These are phyloP conservation scores for Glaucopsyche alexis DNA, from an alignment of 2,888 invertebrate genomes.

Conservation along the genomic window DNA sequence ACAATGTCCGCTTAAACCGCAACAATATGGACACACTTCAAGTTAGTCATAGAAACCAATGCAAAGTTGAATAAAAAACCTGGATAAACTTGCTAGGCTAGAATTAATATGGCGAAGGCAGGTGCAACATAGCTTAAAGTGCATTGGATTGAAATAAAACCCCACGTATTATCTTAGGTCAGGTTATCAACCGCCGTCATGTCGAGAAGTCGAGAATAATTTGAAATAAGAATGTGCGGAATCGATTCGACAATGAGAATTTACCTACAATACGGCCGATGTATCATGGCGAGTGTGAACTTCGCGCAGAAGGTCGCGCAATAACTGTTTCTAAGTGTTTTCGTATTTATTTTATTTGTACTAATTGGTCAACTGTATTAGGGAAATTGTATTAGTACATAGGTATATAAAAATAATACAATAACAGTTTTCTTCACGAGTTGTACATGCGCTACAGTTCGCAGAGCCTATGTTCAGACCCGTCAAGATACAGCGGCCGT, in stretches of 20 bases:
- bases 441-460: too few relatives aligned
- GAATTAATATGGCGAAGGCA: background rate
- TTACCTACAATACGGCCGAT: too few relatives aligned
- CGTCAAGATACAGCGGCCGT: too few relatives aligned
- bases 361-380: too few relatives aligned
- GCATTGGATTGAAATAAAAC: conserved; percentile 11
- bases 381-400: too few relatives aligned
- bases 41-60: background rate
- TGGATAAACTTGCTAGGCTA: background rate
- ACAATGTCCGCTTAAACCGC: background rate
- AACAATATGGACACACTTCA: background rate
- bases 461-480: too few relatives aligned
- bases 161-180: conserved; percentile 2
- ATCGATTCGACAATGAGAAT: background rate
- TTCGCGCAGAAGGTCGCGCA: too few relatives aligned
- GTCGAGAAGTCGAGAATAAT: background rate
- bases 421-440: too few relatives aligned
- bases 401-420: too few relatives aligned
- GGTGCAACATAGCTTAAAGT: background rate
- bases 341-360: too few relatives aligned
- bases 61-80: background rate
- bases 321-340: too few relatives aligned
- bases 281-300: too few relatives aligned
- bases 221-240: conserved; percentile 12
- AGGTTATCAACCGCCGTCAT: conserved; percentile 8